Base-by-base conservation (phyloP, 2,113 vertebrate species). In the Pyxicephalus adspersus region DNA sequence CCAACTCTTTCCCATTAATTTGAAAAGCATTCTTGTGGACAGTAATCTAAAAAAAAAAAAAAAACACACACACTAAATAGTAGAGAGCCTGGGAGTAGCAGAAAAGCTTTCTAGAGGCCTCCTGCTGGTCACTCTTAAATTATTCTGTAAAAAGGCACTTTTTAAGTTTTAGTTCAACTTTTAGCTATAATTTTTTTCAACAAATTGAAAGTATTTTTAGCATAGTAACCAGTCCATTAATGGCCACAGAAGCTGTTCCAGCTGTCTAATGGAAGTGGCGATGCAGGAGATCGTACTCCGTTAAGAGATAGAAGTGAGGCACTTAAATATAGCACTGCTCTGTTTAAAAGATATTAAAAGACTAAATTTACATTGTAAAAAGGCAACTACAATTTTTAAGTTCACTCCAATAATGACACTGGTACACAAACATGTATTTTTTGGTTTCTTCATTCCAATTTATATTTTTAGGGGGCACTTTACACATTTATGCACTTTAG, bases 221-320 rank as follows among this genome's bases (percentile, higher is more conserved):
- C 25, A 26, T 29, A 11, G 52, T 23, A 57, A 23, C 0, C 52
- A 34, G 28, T 34, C 52, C 70, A 73, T 73, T 73, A 73, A 34
- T 16, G 52, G 22, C 8, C 19, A 9, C 51, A 57, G 68, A 52
- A 57, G 45, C n/a, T 52, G 22, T 26, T 70, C 45, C 22, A 23
- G 45, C 45, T 55, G 51, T 54, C 52, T 73, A 58, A 73, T 73
- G 70, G 68, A 70, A 70, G 45, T 52, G n/a, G 45, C 18, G 4
- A 23, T 3, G 50, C 57, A n/a, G 57, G 57, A 58, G 57, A 18
- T 1, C 23, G 17, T 63, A 13, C 5, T 63, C 25, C 9, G 5
- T 63, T 63, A 28, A 20, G 26, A 54, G 25, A 25, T 13, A 45
- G 38, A 45, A 2, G 38, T 13, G 9, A 45, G 38, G 3, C 38